Evolutionary conservation across 2,797 vertebrate genomes (phyloP), one percentile per base, ranked within the genome.

Genomic region (Pseudopleuronectes americanus): DNA sequence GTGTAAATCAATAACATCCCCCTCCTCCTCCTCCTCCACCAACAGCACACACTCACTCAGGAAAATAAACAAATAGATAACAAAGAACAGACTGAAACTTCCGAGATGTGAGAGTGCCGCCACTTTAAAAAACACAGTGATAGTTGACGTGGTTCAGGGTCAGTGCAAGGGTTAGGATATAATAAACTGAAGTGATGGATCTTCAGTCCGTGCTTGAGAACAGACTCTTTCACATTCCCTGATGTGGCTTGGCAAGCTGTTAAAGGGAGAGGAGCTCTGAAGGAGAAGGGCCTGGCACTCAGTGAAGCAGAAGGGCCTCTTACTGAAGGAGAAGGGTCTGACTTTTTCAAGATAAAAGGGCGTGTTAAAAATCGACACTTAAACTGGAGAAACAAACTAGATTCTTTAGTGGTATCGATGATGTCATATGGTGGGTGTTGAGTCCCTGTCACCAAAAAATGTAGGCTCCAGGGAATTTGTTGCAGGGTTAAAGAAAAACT

Each of bases 1-100:
- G 80, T 87, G 78, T 89, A 87, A 89, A 84, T 85, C 81, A 87
- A 89, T 87, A 87, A 28, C 13, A 24, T 14, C 28, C 41, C 12
- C 4, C n/a, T 16, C 53, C 12, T 6, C 24, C 17, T 8, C 23
- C 17, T 8, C 26, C 56, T 17, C 19, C 64, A 45, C 2, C 26
- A 55, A 41, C 48, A 54, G 23, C 23, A 57, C 48, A 19, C 63
- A 71, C 73, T 65, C 10, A 26, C 60, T 26, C 61, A n/a, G 43
- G 17, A 45, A 19, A 71, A 74, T 2, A 79, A 80, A 84, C 22
- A 75, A 24, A 71, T 1, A 69, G 67, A 57, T 68, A 64, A 64
- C 33, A 43, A 10, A 6, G 33, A 21, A 48, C 1, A 38, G 21
- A 58, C 16, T 36, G 22, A 60, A 62, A 61, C 1, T 7, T 1